Evolutionary conservation across 2,113 vertebrate species (phyloP).

Genomic region (Sardina pilchardus): DNA sequence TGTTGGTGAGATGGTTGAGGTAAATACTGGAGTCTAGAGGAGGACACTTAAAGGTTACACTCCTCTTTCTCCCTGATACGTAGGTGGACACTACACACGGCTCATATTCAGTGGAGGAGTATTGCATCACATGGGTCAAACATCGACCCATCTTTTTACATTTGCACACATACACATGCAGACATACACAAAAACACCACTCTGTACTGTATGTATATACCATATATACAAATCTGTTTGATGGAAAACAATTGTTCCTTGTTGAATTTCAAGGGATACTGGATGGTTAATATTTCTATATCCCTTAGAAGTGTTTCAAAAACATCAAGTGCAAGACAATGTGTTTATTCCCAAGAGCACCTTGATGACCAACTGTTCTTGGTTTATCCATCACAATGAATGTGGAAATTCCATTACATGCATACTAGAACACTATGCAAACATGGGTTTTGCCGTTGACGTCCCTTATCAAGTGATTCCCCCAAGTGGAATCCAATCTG

Average conservation of each 20-base stretch:
- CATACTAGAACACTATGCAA: not conserved
- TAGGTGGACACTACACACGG: not conserved
- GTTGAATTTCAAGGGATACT: not conserved
- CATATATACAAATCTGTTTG: not conserved
- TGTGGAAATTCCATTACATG: not conserved
- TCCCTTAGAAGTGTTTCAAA: not conserved
- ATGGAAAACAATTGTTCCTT: not conserved
- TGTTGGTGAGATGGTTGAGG: not conserved
- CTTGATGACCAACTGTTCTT: not conserved
- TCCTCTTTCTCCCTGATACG: not conserved
- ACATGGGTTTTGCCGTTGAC: not conserved
- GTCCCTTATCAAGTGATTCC: not conserved
- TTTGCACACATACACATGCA: not conserved
- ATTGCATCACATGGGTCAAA: not conserved
- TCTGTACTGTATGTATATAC: not conserved
- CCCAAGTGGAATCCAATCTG: not conserved
- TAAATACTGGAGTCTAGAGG: not conserved
- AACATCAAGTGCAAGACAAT: not conserved
- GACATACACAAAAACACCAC: not conserved
- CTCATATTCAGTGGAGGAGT: not conserved
- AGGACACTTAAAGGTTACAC: not conserved
- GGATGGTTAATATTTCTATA: not conserved
- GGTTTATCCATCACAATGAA: not conserved
- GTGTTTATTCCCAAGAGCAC: not conserved
- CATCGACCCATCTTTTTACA: not conserved